Percentiles rank a stretch among this genome's conserved stretches.
Conservation (phyloP, 2,888 invertebrate genomes). For the Eupithecia pulchellata region DNA sequence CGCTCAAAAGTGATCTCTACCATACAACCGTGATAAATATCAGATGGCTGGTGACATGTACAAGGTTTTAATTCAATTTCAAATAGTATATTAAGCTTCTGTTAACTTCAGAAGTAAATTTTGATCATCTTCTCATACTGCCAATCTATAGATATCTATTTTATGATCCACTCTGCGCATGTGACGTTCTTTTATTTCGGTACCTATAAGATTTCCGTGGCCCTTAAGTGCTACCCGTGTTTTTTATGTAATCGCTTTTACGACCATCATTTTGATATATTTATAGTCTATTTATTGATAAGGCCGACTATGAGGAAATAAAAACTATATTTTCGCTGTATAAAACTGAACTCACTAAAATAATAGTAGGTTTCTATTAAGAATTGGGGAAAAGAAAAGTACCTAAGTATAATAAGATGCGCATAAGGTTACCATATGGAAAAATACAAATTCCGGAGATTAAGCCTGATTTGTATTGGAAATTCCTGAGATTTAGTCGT, state of each 20-base stretch:
- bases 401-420: no score
- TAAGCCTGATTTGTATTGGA: no score
- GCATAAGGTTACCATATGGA: no score
- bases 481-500: no score
- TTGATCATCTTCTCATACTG: constrained; percentile 36
- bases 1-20: no score
- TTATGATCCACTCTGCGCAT: constrained; percentile 43
- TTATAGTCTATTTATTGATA: constrained; percentile 23
- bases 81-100: background rate
- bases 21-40: no score
- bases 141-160: constrained; percentile 42
- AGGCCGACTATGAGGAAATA: background rate
- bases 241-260: constrained; percentile 43
- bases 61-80: background rate
- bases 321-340: background rate
- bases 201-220: constrained; percentile 38
- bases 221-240: constrained; percentile 42
- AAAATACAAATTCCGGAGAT: no score
- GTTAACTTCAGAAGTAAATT: background rate
- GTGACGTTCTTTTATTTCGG: constrained; percentile 42
- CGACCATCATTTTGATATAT: constrained; percentile 26
- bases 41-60: background rate
- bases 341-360: background rate
- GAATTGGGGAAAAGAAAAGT: no score
- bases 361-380: background rate